Evolutionary conservation across 2,888 invertebrate genomes (phyloP).

Genomic region (Parnassius apollo): DNA sequence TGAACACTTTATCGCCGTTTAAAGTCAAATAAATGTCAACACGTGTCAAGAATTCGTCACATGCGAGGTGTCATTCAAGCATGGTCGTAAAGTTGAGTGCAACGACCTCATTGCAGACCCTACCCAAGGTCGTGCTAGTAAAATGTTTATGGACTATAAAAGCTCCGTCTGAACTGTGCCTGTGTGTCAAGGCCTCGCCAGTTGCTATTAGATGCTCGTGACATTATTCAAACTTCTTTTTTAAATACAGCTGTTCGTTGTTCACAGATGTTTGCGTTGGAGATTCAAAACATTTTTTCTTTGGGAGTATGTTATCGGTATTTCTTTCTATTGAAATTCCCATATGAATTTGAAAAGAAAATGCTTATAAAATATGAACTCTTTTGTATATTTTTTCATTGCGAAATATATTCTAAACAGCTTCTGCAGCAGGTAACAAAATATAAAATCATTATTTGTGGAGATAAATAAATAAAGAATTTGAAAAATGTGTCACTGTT

Average conservation of each 20-base stretch:
- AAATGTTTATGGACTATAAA: slow-evolving; percentile 81
- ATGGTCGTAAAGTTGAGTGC: slow-evolving; percentile 66
- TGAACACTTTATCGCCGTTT: slow-evolving; percentile 26
- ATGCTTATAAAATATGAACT: background rate
- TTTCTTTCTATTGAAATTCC: too few relatives aligned
- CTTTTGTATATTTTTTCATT: background rate
- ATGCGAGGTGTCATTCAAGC: slow-evolving; percentile 15
- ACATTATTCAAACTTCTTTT: slow-evolving; percentile 46
- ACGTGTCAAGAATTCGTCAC: slow-evolving; percentile 23
- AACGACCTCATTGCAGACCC: slow-evolving; percentile 78
- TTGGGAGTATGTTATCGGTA: too few relatives aligned
- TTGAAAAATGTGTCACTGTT: background rate
- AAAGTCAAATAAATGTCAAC: slow-evolving; percentile 20
- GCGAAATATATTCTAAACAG: background rate
- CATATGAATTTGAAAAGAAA: too few relatives aligned
- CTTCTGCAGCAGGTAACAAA: too few relatives aligned
- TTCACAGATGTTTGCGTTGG: slow-evolving; percentile 2
- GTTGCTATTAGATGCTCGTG: slow-evolving; percentile 55
- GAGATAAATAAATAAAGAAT: background rate
- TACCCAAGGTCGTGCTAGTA: slow-evolving; percentile 78
- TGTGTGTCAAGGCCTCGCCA: slow-evolving; percentile 78
- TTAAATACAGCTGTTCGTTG: slow-evolving; percentile 14
- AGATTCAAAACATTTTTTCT: background rate
- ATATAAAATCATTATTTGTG: background rate
- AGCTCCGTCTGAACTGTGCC: slow-evolving; percentile 73